Base-by-base conservation (phyloP, 2,888 invertebrate species). In the Plutella xylostella region DNA sequence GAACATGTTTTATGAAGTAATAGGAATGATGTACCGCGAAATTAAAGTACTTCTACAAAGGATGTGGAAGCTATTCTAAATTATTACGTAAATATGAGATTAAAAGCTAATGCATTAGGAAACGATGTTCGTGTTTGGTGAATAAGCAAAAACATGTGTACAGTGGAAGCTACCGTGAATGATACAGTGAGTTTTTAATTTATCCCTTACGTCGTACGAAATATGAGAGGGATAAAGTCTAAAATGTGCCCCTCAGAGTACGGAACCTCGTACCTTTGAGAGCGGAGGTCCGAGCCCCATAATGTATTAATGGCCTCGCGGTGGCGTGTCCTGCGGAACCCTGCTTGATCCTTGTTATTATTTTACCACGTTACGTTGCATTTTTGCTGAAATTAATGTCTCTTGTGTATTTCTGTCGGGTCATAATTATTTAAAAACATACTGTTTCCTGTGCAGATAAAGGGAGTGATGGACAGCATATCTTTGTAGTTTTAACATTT, bases 61-160 rank as follows among this genome's bases (percentile, higher is more conserved):
- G n/a, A n/a, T n/a, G n/a, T n/a, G n/a, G n/a, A n/a, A n/a, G n/a
- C n/a, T n/a, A n/a, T n/a, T n/a, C n/a, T n/a, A 55, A 68, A 74
- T 62, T 65, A 73, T 71, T 72, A 78, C 79, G 74, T 65, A 78
- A 53, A 63, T 72, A 64, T 70, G n/a, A 73, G 73, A 76, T 77
- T 74, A 66, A 74, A 72, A 71, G 72, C 68, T 70, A 72, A 76
- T 65, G 61, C 56, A 60, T 63, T 66, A 59, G 60, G 65, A 64
- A 64, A 71, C 61, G 57, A 63, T 58, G 61, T 59, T 60, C 61
- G 58, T 63, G 66, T 68, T 66, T 63, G 66, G 68, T 76, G 73
- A 78, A 74, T 72, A 73, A 71, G 73, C 70, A 67, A 73, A 70
- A 67, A 61, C 65, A 61, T 61, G 57, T 31, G 41, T 39, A 40